Evolutionary conservation across 64 coral and sea anemone species (phyloP).

Genomic region (Orbicella faveolata): DNA sequence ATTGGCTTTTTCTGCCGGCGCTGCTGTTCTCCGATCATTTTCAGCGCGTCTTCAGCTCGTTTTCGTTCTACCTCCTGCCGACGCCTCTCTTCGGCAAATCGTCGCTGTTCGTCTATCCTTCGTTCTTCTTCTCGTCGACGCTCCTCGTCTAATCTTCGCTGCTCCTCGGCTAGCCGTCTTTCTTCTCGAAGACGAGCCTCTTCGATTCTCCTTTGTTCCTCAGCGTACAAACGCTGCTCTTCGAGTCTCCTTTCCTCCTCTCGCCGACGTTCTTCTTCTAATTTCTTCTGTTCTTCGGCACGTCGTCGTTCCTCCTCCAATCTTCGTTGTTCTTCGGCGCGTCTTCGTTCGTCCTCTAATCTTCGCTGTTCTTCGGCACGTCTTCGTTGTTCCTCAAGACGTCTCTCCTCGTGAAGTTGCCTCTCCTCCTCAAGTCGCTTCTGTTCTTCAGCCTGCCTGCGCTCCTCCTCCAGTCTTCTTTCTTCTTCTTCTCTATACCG

Average conservation of each 20-base stretch:
- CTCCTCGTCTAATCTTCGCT: constrained; percentile 54
- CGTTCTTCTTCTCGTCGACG: constrained; percentile 60
- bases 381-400: constrained; percentile 36
- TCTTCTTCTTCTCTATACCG: constrained; percentile 41
- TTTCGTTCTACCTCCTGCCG: constrained; percentile 35
- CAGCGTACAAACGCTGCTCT: constrained; percentile 34
- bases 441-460: constrained; percentile 54
- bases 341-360: constrained; percentile 32
- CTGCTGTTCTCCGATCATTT: constrained; percentile 65
- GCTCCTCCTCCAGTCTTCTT: constrained; percentile 12
- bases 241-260: constrained; percentile 61
- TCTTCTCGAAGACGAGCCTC: constrained; percentile 54
- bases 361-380: constrained; percentile 34
- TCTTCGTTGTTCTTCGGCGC: constrained; percentile 56
- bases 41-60: constrained; percentile 45
- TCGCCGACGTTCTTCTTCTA: constrained; percentile 53
- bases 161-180: constrained; percentile 49
- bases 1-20: constrained; percentile 37
- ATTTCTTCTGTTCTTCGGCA: constrained; percentile 24
- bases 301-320: constrained; percentile 61
- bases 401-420: constrained; percentile 21
- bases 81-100: constrained; percentile 58
- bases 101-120: constrained; percentile 62
- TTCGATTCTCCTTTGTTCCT: constrained; percentile 62
- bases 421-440: constrained; percentile 44